A percentile compares a stretch with the other conserved stretches of the same genome.
These are phyloP conservation scores for Chiloscyllium punctatum DNA, from an alignment of 2,797 vertebrate species.

Conservation along the genomic window DNA sequence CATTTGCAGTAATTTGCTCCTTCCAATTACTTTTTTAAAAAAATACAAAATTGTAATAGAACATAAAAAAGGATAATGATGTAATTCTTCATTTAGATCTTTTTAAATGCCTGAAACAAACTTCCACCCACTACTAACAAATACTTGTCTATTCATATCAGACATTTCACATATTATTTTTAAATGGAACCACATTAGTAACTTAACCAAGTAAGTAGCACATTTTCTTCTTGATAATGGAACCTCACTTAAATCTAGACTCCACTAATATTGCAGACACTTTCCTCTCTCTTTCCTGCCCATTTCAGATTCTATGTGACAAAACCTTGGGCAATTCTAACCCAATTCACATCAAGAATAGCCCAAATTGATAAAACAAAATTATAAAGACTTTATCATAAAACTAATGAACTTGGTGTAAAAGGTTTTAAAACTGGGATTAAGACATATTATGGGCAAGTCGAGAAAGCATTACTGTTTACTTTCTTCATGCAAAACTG, in stretches of 20 bases:
- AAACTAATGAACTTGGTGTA: background rate
- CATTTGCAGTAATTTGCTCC: no score
- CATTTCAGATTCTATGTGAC: background rate
- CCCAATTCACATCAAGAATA: background rate
- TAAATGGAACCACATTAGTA: background rate
- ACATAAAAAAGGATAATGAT: background rate
- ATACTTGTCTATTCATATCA: background rate
- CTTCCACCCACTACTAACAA: background rate
- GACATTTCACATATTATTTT: background rate
- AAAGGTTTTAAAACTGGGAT: background rate
- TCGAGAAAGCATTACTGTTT: background rate
- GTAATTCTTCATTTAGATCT: background rate
- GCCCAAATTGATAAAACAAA: background rate
- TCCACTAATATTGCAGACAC: background rate
- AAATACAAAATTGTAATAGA: background rate
- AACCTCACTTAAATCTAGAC: background rate
- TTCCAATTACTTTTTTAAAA: background rate
- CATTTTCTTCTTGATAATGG: background rate
- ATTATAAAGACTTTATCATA: background rate
- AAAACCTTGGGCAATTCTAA: background rate
- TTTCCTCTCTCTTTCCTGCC: background rate
- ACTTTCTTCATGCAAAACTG: background rate
- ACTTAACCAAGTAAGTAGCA: background rate
- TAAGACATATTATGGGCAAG: background rate
- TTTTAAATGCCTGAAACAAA: background rate